These are phyloP conservation scores for Jacana jacana DNA, from an alignment of 2,113 vertebrate genomes.

Conservation along the genomic window DNA sequence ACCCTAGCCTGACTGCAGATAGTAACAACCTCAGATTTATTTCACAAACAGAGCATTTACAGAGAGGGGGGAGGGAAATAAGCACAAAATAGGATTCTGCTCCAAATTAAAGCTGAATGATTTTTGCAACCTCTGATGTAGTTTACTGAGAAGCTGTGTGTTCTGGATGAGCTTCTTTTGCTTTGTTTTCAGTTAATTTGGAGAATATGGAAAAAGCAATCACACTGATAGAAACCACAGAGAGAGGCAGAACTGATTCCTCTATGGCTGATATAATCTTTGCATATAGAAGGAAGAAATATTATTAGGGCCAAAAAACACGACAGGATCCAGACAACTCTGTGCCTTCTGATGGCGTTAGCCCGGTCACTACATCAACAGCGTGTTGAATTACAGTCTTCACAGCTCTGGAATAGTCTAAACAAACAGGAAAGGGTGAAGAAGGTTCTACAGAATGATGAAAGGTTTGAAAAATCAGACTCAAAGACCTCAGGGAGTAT, in stretches of 20 bases:
- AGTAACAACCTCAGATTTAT: not conserved
- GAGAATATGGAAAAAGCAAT: not conserved
- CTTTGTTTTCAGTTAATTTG: not conserved
- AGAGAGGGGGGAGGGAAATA: not conserved
- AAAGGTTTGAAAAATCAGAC: not conserved
- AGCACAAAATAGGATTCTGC: not conserved
- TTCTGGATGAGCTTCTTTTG: not conserved
- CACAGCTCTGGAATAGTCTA: not conserved
- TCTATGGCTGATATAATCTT: not conserved
- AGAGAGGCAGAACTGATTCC: not conserved
- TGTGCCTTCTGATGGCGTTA: not conserved
- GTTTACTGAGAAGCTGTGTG: not conserved
- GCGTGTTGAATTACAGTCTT: not conserved
- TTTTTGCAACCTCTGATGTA: not conserved
- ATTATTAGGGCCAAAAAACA: not conserved
- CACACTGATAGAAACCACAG: not conserved
- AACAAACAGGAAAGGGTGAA: not conserved
- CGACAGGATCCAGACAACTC: not conserved
- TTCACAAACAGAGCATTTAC: not conserved
- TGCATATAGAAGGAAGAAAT: not conserved
- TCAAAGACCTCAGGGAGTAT: not conserved
- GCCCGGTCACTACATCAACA: not conserved
- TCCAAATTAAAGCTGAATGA: not conserved
- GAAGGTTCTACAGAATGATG: not conserved
- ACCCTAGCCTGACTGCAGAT: not conserved